Conservation (phyloP, 2,888 invertebrate genomes). For the Alloscopus bannaensis region DNA sequence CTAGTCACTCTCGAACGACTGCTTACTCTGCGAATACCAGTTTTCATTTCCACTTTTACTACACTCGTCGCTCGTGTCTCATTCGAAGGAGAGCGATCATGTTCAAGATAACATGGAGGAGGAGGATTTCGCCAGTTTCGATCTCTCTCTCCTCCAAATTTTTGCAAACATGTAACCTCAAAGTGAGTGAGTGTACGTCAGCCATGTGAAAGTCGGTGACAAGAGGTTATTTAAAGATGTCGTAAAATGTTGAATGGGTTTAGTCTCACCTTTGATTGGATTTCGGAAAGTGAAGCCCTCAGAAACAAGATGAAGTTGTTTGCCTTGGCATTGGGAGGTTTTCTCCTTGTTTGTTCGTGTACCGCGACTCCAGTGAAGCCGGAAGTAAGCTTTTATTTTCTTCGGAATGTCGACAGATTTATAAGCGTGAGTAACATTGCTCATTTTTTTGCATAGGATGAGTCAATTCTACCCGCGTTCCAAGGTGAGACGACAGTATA, state of each 20-base stretch:
- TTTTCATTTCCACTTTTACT: no score
- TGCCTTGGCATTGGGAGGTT: neutral
- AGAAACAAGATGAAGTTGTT: conserved; percentile 38
- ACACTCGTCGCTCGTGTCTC: no score
- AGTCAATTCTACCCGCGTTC: no score
- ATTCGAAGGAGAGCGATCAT: no score
- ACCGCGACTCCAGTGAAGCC: conserved; percentile 32
- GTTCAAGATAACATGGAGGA: no score
- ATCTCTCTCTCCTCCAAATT: neutral
- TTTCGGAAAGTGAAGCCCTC: conserved; percentile 21
- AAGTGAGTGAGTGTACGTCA: no score
- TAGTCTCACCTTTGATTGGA: conserved; percentile 43
- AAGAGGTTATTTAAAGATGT: conserved; percentile 56
- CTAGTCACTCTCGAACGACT: no score
- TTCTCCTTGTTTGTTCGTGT: neutral
- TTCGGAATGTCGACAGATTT: neutral
- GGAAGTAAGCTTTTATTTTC: conserved; percentile 24
- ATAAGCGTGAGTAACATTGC: no score
- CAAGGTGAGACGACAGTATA: no score
- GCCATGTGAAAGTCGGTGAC: conserved; percentile 36
- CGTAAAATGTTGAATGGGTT: conserved; percentile 4
- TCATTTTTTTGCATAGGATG: neutral
- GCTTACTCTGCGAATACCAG: no score
- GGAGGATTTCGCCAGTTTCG: no score
- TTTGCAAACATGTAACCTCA: no score